phyloP scores from a whole-genome alignment of 2,888 invertebrate species.

The Malthinus seriepunctatus region DNA sequence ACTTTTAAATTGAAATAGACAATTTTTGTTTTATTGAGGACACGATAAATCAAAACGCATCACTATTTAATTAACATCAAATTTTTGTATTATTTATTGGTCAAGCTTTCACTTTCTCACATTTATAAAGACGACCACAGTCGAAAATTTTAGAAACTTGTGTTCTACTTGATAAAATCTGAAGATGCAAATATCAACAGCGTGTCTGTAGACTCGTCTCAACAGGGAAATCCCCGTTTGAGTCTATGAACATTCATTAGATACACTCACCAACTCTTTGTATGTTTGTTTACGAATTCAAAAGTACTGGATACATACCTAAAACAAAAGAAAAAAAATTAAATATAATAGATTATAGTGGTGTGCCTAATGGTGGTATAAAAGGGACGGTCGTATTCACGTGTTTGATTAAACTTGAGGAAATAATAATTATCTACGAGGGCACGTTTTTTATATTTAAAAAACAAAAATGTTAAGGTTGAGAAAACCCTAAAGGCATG shows the following conservation, averaged over 20 bases:
- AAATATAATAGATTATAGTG: not conserved
- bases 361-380: not conserved
- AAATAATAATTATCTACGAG: not conserved
- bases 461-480: slow-evolving; percentile 11
- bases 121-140: not conserved
- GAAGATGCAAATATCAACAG: not conserved
- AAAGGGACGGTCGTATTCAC: not conserved
- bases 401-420: not conserved
- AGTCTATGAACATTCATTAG: too few relatives aligned
- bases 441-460: not conserved
- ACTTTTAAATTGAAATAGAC: too few relatives aligned
- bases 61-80: not conserved
- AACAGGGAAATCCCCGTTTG: too few relatives aligned
- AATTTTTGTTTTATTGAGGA: too few relatives aligned
- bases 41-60: not conserved
- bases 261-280: too few relatives aligned
- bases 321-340: slow-evolving; percentile 6
- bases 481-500: slow-evolving; percentile 6
- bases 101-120: slow-evolving; percentile 7
- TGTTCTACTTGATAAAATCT: not conserved
- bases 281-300: not conserved
- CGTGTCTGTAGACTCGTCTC: not conserved
- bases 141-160: slow-evolving; percentile 6
- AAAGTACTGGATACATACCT: slow-evolving; percentile 4
- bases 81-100: not conserved